Percentiles rank a stretch among this genome's conserved stretches.
Conservation (phyloP, 2,113 vertebrate species). For the Poecile atricapillus region DNA sequence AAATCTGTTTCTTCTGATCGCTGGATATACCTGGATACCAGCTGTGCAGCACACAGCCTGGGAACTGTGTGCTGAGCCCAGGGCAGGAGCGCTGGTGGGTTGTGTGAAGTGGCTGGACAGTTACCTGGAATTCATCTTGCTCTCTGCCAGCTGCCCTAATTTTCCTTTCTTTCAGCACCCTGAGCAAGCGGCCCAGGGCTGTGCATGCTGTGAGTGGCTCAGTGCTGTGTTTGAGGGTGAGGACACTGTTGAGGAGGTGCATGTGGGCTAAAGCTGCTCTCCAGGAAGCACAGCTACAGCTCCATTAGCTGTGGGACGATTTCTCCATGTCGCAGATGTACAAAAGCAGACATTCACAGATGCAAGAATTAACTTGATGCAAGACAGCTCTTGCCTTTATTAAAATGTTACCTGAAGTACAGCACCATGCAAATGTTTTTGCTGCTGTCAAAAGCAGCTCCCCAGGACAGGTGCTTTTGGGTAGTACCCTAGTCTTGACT, state of each 20-base stretch:
- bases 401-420: neutral
- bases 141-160: neutral
- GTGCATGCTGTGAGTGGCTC: neutral
- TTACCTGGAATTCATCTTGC: neutral
- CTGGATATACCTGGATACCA: neutral
- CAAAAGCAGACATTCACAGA: neutral
- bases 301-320: neutral
- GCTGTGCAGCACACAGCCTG: neutral
- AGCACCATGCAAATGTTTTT: neutral
- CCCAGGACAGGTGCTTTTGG: neutral
- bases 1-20: neutral
- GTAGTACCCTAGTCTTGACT: neutral
- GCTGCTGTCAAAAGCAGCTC: neutral
- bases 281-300: neutral
- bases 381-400: neutral
- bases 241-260: neutral
- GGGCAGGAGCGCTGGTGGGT: neutral
- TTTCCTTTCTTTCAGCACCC: neutral
- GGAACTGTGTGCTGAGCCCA: neutral
- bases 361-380: neutral
- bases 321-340: accelerated
- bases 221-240: neutral
- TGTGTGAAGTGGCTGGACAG: neutral
- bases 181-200: neutral
- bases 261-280: neutral